A percentile compares a stretch with the other conserved stretches of the same genome.
Evolutionary conservation across 2,113 vertebrate species (phyloP).

Genomic region (Cynopterus brachyotis): DNA sequence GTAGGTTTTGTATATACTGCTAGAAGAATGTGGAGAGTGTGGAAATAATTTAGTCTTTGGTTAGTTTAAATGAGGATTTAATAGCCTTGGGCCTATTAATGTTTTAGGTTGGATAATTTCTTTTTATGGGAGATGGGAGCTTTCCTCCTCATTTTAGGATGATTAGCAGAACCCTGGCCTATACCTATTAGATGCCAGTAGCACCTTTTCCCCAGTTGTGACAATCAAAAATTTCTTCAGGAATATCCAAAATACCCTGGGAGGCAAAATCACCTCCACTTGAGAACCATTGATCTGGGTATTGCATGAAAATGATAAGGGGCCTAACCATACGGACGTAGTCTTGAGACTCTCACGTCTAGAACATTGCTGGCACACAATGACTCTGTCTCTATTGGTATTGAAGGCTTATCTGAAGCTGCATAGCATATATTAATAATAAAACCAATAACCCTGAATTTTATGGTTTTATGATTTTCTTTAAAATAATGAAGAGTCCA

Average conservation of each 20-base stretch:
- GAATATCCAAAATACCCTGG: background rate
- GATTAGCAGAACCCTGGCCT: background rate
- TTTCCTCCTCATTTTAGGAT: background rate
- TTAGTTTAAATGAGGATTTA: background rate
- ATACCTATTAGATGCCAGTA: background rate
- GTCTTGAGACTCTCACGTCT: background rate
- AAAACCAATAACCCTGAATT: background rate
- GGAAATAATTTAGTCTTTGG: background rate
- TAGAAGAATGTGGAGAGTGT: background rate
- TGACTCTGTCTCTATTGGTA: background rate
- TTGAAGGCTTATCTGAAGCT: background rate
- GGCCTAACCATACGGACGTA: background rate
- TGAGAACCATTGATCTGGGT: background rate
- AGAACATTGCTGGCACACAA: background rate
- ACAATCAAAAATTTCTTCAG: background rate
- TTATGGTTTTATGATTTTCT: conserved; percentile 8
- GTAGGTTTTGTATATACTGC: background rate
- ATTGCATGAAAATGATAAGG: background rate
- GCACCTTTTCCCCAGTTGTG: background rate
- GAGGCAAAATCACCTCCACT: background rate
- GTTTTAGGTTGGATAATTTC: background rate
- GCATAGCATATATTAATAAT: background rate
- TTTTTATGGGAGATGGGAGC: background rate
- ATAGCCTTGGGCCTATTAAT: background rate
- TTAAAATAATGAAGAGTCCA: background rate